Conservation (phyloP, 1,140 invertebrate genomes). For the Drosophila paulistorum region DNA sequence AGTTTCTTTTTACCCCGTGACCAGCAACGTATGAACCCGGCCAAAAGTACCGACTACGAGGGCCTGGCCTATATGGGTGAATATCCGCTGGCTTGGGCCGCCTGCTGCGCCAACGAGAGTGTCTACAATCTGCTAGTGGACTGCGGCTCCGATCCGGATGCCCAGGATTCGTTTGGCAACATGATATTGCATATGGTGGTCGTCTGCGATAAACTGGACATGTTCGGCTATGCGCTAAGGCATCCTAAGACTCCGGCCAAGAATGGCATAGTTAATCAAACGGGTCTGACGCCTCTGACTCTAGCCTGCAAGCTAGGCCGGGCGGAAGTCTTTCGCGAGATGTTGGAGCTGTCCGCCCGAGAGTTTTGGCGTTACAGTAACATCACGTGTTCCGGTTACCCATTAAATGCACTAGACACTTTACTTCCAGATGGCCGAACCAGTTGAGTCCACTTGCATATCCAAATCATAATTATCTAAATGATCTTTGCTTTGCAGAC, state of each 20-base stretch:
- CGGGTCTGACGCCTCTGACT: constrained; percentile 97
- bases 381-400: constrained; percentile 99
- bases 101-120: constrained; percentile 97
- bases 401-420: constrained; percentile 97
- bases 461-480: neutral
- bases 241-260: constrained; percentile 96
- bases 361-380: constrained; percentile 99
- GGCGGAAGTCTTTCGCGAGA: constrained; percentile 97
- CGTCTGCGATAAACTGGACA: constrained; percentile 97
- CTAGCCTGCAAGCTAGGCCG: constrained; percentile 97
- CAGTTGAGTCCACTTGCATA: constrained; percentile 84
- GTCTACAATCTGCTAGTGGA: constrained; percentile 98
- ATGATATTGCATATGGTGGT: constrained; percentile 99
- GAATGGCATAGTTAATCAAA: constrained; percentile 93
- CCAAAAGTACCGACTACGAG: constrained; percentile 95
- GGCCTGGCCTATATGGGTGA: constrained; percentile 97
- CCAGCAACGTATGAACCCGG: constrained; percentile 90
- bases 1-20: constrained; percentile 96
- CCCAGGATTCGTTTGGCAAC: constrained; percentile 96
- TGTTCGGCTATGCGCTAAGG: constrained; percentile 98
- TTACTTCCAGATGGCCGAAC: constrained; percentile 96
- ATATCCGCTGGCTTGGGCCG: constrained; percentile 98
- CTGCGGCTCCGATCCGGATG: constrained; percentile 95
- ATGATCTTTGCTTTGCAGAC: constrained; percentile 86
- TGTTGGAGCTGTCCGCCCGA: constrained; percentile 96